A percentile compares a stretch with the other conserved stretches of the same genome.
Evolutionary conservation across 2,113 vertebrate species (phyloP).

Genomic region (Oreochromis tanganicae): DNA sequence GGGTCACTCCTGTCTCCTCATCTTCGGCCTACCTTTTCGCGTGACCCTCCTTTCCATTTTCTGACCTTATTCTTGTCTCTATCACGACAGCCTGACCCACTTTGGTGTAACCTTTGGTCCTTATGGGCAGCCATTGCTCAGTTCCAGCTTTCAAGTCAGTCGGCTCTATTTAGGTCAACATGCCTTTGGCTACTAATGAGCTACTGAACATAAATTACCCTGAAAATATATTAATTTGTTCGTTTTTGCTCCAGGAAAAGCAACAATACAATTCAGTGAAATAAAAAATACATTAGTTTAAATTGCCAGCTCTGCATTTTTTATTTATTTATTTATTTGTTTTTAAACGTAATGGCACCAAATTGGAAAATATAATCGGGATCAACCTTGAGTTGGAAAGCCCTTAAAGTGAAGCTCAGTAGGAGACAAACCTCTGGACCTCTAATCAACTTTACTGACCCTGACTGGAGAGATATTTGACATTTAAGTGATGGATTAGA

Average conservation of each 20-base stretch:
- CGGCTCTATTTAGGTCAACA: slow-evolving; percentile 37
- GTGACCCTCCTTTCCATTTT: slow-evolving; percentile 10
- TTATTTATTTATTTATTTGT: neutral
- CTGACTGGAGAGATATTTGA: slow-evolving; percentile 21
- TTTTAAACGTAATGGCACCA: neutral
- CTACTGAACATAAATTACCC: slow-evolving; percentile 19
- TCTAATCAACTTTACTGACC: slow-evolving; percentile 46
- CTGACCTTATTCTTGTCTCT: slow-evolving; percentile 27
- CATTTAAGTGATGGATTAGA: slow-evolving; percentile 57
- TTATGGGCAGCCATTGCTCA: neutral
- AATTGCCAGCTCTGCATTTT: neutral
- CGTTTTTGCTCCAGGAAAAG: neutral
- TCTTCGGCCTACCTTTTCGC: slow-evolving; percentile 25
- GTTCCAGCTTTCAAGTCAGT: slow-evolving; percentile 8
- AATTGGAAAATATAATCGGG: neutral
- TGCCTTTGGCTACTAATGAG: slow-evolving; percentile 26
- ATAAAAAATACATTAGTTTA: neutral
- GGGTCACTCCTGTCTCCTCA: neutral
- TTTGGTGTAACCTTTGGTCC: slow-evolving; percentile 42
- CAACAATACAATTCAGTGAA: neutral
- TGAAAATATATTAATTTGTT: neutral
- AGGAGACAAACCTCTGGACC: slow-evolving; percentile 30
- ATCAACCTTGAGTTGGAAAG: slow-evolving; percentile 35
- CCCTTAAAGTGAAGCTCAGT: slow-evolving; percentile 21
- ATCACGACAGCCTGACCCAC: slow-evolving; percentile 36